A percentile compares a stretch with the other conserved stretches of the same genome.
phyloP scores from a whole-genome alignment of 2,113 vertebrate genomes.

The Narcine bancroftii region DNA sequence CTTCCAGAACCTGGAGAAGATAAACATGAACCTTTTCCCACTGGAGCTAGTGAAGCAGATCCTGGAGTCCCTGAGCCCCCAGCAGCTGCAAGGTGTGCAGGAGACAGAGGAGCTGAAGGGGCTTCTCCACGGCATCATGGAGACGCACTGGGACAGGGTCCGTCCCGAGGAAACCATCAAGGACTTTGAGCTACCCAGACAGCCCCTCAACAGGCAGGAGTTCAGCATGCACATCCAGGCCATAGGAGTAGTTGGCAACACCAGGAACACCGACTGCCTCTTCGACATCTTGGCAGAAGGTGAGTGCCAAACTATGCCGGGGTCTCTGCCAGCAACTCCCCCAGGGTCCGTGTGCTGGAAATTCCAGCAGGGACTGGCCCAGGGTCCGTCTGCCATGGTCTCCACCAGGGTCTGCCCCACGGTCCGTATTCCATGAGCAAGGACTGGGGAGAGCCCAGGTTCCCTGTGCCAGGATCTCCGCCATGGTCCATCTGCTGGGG shows the following conservation, averaged over 20 bases:
- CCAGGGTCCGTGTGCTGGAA: no score
- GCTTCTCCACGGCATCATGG: neutral
- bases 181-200: neutral
- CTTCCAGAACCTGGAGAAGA: constrained; percentile 29
- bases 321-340: no score
- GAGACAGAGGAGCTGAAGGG: neutral
- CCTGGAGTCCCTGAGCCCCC: neutral
- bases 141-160: neutral
- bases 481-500: no score
- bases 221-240: constrained; percentile 16
- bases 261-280: neutral
- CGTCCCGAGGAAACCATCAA: neutral
- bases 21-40: constrained; percentile 11
- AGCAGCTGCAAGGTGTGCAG: neutral
- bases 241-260: neutral
- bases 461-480: no score
- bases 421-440: no score
- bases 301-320: no score
- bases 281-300: neutral
- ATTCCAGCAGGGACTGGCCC: no score
- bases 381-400: no score
- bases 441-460: no score
- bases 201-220: neutral
- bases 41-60: neutral
- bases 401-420: no score